Evolutionary conservation across 2,797 vertebrate species (phyloP).

Genomic region (Botia almorhae): DNA sequence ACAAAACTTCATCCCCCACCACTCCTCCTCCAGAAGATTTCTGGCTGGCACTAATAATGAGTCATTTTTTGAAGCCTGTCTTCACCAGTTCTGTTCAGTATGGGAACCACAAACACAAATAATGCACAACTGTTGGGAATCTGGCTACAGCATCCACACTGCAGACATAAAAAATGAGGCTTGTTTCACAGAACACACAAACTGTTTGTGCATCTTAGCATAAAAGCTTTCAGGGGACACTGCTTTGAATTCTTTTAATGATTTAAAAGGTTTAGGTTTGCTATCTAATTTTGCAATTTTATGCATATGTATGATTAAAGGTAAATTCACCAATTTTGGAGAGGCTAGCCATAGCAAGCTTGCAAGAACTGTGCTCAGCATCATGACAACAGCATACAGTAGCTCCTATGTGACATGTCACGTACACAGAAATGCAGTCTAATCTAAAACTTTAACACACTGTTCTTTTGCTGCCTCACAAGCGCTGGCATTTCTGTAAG

Average conservation of each 20-base stretch:
- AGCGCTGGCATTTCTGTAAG: not conserved
- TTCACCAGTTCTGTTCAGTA: slow-evolving; percentile 57
- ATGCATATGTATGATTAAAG: no score
- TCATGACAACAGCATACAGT: not conserved
- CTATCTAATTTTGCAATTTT: no score
- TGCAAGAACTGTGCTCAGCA: not conserved
- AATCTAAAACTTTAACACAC: not conserved
- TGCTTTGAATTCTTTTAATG: no score
- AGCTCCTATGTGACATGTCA: not conserved
- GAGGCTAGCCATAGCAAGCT: no score
- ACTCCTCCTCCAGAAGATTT: slow-evolving; percentile 56
- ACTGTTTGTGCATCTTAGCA: slow-evolving; percentile 2
- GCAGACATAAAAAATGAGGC: slow-evolving; percentile 25
- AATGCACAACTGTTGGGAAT: slow-evolving; percentile 66
- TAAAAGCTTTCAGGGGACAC: not conserved
- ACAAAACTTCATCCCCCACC: slow-evolving; percentile 53
- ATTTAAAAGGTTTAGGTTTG: not conserved
- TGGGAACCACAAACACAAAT: slow-evolving; percentile 55
- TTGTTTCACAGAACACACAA: slow-evolving; percentile 28
- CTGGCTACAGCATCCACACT: slow-evolving; percentile 41
- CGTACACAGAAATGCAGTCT: not conserved
- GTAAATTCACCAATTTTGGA: no score
- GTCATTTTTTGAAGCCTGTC: slow-evolving; percentile 57
- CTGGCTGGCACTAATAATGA: slow-evolving; percentile 62
- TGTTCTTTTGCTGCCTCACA: not conserved